Base-by-base conservation (phyloP, 2,113 vertebrate genomes). In the Neolamprologus kungweensis region DNA sequence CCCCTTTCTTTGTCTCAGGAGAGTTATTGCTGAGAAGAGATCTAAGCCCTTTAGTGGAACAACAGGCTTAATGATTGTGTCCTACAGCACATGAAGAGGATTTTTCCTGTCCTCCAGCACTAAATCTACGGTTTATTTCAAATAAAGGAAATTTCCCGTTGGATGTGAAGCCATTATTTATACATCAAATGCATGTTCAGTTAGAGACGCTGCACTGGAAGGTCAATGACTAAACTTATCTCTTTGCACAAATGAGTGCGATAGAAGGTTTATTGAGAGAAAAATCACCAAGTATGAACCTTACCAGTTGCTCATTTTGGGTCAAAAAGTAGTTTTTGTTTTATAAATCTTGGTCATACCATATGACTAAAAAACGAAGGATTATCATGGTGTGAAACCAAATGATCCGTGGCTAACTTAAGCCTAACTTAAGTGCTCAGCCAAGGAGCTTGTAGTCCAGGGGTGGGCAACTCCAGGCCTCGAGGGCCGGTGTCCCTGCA, bases 51-150 rank as follows among this genome's bases (percentile, higher is more conserved):
- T 63, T 12, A 73, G 8, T 9, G 55, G 33, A 21, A 89, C 53
- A 65, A 55, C 26, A 19, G 16, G 57, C 31, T 85, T 57, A 88
- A 85, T 54, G 42, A 54, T 53, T 9, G 17, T 23, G 81, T 81
- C 60, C 65, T 63, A 55, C 40, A 33, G 26, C 47, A 86, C 21
- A 19, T 80, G 17, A 84, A 82, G 60, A 85, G 68, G 58, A 57
- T 23, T 71, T 42, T 80, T 89, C 37, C 84, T 12, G 45, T 93
- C 57, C 54, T 42, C 21, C 45, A 47, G 71, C 54, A 84, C 60
- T 75, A 26, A 85, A 90, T 80, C 84, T 71, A 35, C 16, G 9
- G 55, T 84, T 87, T 71, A 87, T 55, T 86, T 90, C 63, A 89
- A 91, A 85, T 82, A 85, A 87, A 80, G 75, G 55, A 87, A 51